Evolutionary conservation across 2,797 vertebrate species (phyloP), one percentile per base, ranked within the genome.

Genomic region (Fistularia tabacaria): DNA sequence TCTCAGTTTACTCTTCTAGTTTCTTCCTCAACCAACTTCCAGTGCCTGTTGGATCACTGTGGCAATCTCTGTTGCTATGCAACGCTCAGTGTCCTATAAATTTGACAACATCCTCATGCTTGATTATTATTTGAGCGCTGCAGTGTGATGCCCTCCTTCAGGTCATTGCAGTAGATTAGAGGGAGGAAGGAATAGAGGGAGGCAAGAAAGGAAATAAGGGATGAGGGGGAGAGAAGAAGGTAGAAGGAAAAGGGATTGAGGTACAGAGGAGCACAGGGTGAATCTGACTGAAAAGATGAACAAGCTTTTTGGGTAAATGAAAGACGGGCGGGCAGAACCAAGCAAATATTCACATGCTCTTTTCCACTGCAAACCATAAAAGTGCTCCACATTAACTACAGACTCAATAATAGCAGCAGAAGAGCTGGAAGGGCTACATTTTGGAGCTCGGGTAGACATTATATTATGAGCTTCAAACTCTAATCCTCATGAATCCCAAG

Each of bases 21-120:
- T 73, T 76, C 79, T 68, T 57, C 59, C 66, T 73, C 69, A 71
- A 68, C 70, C 82, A 81, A 86, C 82, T 83, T 77, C 69, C 64
- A 72, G 69, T 10, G 64, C 59, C 78, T 84, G 80, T 84, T 74
- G 73, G 80, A 89, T 87, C 82, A 77, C 83, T 66, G 79, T 66
- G 70, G 79, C 85, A 85, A 88, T 90, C 84, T 85, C 82, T 84
- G 89, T 91, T 90, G 89, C 90, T 89, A 91, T 77, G 89, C 89
- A 84, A 91, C 86, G 45, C 80, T 74, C 77, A 45, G 77, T 84
- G 84, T 87, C 89, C 84, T 88, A 87, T 88, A 87, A 86, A 90
- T 89, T 85, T 90, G 87, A 90, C 85, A 89, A 89, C 88, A 89
- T 87, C 81, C 74, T 67, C 62, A 76, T 60, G 83, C 83, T 84